phyloP scores from a whole-genome alignment of 37 sponge, comb jelly and placozoan species.

The Crambe crambe region DNA sequence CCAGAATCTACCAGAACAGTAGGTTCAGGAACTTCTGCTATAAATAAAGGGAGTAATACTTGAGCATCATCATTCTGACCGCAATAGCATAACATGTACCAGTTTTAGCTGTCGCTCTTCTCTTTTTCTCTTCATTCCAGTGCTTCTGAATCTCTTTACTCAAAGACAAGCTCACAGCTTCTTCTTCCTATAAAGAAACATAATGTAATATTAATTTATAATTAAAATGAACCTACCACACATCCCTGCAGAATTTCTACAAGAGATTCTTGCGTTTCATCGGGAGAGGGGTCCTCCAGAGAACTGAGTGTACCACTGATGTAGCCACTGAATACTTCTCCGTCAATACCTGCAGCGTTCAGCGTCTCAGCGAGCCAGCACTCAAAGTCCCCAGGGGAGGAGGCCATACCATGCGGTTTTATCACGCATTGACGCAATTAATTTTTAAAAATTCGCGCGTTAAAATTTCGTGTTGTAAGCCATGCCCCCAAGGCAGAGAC shows the following conservation, averaged over 20 bases:
- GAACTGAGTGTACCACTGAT: constrained; percentile 43
- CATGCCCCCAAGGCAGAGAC: constrained; percentile 21
- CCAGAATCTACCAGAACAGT: background rate
- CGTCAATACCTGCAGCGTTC: constrained; percentile 22
- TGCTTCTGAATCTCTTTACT: constrained; percentile 1
- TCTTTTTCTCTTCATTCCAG: constrained; percentile 22
- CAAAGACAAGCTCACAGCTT: background rate
- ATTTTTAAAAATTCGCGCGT: background rate
- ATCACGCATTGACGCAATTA: background rate
- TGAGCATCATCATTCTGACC: background rate
- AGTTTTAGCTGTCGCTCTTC: too few species aligned
- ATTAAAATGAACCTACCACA: constrained; percentile 17
- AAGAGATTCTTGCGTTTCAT: constrained; percentile 28
- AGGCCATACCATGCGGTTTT: too few species aligned
- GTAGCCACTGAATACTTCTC: constrained; percentile 48
- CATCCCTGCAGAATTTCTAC: constrained; percentile 46
- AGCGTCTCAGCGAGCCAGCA: constrained; percentile 27
- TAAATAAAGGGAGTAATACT: background rate
- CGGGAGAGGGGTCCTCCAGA: constrained; percentile 1
- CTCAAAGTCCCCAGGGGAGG: constrained; percentile 5
- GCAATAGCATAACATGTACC: too few species aligned
- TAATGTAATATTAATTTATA: background rate
- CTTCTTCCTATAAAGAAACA: constrained; percentile 17
- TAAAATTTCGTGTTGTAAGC: background rate
- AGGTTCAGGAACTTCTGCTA: background rate